These are phyloP conservation scores for Luperina nickerlii DNA, from an alignment of 2,888 invertebrate genomes.

Conservation along the genomic window DNA sequence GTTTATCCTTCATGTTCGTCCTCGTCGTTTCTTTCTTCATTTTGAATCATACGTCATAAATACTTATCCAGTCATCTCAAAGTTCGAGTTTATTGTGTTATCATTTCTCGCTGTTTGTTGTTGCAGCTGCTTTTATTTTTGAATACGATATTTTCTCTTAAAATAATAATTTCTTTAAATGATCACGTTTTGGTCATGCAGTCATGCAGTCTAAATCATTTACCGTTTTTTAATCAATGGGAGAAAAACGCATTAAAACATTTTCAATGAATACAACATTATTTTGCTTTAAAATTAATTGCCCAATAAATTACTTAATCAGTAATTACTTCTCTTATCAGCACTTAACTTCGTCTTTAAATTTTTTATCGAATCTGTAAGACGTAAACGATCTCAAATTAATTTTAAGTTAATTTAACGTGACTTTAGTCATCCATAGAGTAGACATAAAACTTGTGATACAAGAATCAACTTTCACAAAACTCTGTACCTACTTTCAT, in stretches of 20 bases:
- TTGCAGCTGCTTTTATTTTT: conserved; percentile 34
- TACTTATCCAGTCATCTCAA: conserved; percentile 33
- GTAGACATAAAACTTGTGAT: conserved; percentile 54
- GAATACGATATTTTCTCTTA: conserved; percentile 7
- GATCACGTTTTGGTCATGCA: neutral
- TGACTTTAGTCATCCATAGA: conserved; percentile 37
- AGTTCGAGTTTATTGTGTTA: conserved; percentile 35
- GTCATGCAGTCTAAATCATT: conserved; percentile 1
- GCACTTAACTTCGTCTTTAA: conserved; percentile 49
- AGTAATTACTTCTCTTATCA: conserved; percentile 52
- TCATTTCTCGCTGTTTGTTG: conserved; percentile 22
- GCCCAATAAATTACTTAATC: conserved; percentile 50
- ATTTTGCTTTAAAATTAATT: conserved; percentile 48
- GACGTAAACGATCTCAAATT: conserved; percentile 42
- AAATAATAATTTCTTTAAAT: neutral
- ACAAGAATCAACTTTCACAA: conserved; percentile 66
- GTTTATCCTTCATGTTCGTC: conserved; percentile 46
- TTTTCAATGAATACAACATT: conserved; percentile 30
- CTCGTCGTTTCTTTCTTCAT: conserved; percentile 38
- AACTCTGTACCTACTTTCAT: conserved; percentile 61
- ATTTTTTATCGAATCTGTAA: conserved; percentile 45
- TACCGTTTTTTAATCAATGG: conserved; percentile 29
- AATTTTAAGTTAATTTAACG: conserved; percentile 54
- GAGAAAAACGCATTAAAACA: conserved; percentile 41
- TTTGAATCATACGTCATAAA: conserved; percentile 55